Percentiles rank a stretch among this genome's conserved stretches.
phyloP scores from a whole-genome alignment of 2,888 invertebrate species.

The Nymphalis c-album region DNA sequence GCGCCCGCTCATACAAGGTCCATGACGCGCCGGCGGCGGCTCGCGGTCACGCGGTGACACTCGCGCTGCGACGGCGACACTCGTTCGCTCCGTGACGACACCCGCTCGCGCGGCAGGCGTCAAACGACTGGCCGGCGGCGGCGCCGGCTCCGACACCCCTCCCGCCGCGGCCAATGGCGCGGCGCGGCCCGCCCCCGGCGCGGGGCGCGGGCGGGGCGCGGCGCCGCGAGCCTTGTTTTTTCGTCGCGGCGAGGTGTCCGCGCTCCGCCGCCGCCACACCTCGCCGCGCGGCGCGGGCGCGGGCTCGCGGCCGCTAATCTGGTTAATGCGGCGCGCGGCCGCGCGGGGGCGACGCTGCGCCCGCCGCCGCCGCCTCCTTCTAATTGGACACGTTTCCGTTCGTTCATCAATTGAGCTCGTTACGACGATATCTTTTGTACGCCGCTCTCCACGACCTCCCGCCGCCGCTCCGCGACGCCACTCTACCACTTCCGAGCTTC shows the following conservation, averaged over 20 bases:
- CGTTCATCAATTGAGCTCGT: conserved; percentile 80
- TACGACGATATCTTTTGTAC: conserved; percentile 73
- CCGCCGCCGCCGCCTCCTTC: conserved; percentile 72
- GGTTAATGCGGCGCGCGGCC: conserved; percentile 67
- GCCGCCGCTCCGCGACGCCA: conserved; percentile 29
- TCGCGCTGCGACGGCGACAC: conserved; percentile 47
- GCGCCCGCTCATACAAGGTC: conserved; percentile 82
- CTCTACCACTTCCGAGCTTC: conserved; percentile 36
- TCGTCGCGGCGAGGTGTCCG: conserved; percentile 57
- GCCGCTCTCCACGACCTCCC: conserved; percentile 39
- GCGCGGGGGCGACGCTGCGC: conserved; percentile 63
- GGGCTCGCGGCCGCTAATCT: conserved; percentile 68
- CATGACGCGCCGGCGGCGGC: conserved; percentile 67
- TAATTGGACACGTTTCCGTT: conserved; percentile 82
- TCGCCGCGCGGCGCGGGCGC: conserved; percentile 67
- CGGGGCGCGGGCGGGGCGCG: conserved; percentile 66
- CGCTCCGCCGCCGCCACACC: conserved; percentile 66
- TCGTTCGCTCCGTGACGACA: conserved; percentile 61
- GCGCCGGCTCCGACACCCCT: conserved; percentile 80
- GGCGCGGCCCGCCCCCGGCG: conserved; percentile 71
- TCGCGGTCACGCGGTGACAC: conserved; percentile 47
- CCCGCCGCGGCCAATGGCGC: conserved; percentile 74
- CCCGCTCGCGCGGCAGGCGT: conserved; percentile 78
- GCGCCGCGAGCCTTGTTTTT: conserved; percentile 75
- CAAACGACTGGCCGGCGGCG: conserved; percentile 79